Base-by-base conservation (phyloP, 2,797 vertebrate species). In the Macropus fuliginosus region DNA sequence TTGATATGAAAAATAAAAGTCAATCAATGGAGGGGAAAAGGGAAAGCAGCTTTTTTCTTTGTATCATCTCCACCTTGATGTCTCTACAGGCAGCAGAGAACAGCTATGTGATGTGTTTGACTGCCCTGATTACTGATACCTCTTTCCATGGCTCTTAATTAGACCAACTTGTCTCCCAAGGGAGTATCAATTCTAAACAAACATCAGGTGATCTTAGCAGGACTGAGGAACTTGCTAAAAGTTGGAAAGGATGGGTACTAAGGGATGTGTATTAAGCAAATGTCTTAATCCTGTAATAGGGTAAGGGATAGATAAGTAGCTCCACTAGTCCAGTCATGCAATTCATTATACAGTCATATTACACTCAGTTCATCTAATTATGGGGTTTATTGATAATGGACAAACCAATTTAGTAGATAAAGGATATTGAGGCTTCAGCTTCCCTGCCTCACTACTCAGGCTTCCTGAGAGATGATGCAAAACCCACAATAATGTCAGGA, bases 61-160 rank as follows among this genome's bases (percentile, higher is more conserved):
- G 74, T 4, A 46, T 27, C 74, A 46, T 27, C 74, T 40, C 18
- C n/a, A 21, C 5, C 18, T 46, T 46, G 74, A 27, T 27, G 40
- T 46, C 21, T 87, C 40, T 1, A 27, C 91, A 95, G 93, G 56
- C 94, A 66, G 40, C 57, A 93, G 95, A 66, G 28, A 87, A 90
- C 89, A 96, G 92, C 96, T 57, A 91, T 34, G 91, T 95, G 93
- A 94, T 94, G 8, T 24, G 40, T 81, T 94, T 81, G 91, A 66
- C 59, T 66, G 52, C 56, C 92, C 57, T 87, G 31, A 54, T 57
- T 90, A 92, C 81, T 92, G n/a, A 93, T 94, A 91, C 28, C 87
- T 81, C 91, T 93, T 91, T 92, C 91, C 57, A 81, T 95, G 90
- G 62, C 31, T 66, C 95, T 94, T 54, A 92, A 87, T 87, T 87